Conservation (phyloP, 2,113 vertebrate species). For the Halichoerus grypus region DNA sequence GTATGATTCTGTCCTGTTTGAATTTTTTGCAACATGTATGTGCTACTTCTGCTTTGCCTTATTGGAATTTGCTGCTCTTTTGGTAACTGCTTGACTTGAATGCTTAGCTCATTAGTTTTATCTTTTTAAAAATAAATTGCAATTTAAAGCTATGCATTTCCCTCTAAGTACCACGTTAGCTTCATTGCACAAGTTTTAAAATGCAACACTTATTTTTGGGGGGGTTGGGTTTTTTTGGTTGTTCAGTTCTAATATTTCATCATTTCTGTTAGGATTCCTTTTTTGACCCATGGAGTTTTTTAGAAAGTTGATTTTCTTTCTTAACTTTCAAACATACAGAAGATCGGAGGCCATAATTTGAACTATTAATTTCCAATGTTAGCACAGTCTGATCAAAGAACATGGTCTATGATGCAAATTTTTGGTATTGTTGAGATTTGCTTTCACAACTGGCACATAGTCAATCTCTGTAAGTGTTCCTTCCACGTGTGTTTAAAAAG, state of each 20-base stretch:
- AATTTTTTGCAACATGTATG: background rate
- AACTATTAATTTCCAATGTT: background rate
- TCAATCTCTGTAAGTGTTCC: background rate
- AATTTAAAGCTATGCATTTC: background rate
- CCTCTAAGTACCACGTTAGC: background rate
- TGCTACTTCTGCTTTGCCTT: background rate
- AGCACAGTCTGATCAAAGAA: background rate
- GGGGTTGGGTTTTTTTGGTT: background rate
- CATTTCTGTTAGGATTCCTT: background rate
- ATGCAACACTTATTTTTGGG: background rate
- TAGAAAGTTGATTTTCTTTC: background rate
- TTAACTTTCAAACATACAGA: slow-evolving; percentile 10
- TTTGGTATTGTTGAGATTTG: background rate
- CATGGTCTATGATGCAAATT: background rate
- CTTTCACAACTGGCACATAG: background rate
- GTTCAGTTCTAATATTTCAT: background rate
- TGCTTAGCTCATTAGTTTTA: background rate
- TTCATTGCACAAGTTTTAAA: background rate
- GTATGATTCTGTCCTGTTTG: background rate
- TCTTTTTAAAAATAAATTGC: background rate
- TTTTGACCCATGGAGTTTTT: background rate
- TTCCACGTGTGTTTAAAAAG: background rate
- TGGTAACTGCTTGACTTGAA: background rate
- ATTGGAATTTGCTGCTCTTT: background rate
- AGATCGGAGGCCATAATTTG: background rate